Evolutionary conservation across 2,888 invertebrate genomes (phyloP), one percentile per base, ranked within the genome.

Genomic region (Tinea semifulvella): DNA sequence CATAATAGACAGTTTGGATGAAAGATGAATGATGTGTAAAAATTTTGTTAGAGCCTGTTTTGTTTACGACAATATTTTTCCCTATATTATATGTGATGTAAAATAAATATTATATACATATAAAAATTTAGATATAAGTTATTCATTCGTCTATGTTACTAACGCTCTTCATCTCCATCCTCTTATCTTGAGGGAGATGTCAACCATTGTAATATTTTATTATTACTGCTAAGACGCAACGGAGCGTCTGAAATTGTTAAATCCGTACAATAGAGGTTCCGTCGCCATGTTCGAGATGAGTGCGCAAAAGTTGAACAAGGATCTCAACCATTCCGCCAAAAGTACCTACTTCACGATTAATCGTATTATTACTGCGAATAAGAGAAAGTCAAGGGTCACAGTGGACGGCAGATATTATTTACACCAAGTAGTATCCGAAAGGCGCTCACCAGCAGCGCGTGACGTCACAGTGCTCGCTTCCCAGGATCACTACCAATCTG

Each of bases 181-280:
- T 75, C 68, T 76, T 74, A 70, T 72, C 68, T 62, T 74, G 74
- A 79, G 68, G 71, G 75, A 71, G 67, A 71, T 73, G 75, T 75
- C 71, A 74, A 67, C 76, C 74, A 77, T 77, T 79, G 76, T 79
- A 60, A 71, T 75, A 64, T 76, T 79, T 76, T 76, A 76, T 76
- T 75, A 77, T 73, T 70, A 72, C 65, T 62, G 63, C 66, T 67
- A 67, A 68, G 68, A 74, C 72, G 79, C 72, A 77, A 68, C 72
- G 67, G 65, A 66, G 65, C 72, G 72, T 60, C 63, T 69, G 68
- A 70, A 74, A 76, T 76, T 75, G 71, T 77, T 75, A 73, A 75
- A 72, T 67, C 65, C 67, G 66, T 57, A 77, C 73, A 79, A 77
- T 75, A 58, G 74, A 65, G 61, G 58, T 55, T 63, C 69, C 70